Evolutionary conservation across 2,113 vertebrate genomes (phyloP), one percentile per base, ranked within the genome.

Genomic region (Cryptomyrus ogoouensis): DNA sequence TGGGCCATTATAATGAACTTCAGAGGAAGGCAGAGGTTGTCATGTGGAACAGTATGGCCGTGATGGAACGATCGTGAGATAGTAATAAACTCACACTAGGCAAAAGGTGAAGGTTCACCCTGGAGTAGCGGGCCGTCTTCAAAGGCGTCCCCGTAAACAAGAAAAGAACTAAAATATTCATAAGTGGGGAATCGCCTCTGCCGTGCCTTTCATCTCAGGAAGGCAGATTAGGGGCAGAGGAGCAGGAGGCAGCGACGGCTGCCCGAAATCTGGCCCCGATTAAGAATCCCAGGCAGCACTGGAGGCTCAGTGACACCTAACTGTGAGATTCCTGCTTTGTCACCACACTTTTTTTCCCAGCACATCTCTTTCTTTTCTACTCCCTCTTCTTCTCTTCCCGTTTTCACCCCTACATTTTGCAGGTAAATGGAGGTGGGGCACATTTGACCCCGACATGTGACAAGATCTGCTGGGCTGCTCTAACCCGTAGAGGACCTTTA

Each of bases 91-190:
- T 0, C 44, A 88, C 70, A 89, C 53, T 74, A 77, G 35, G 88
- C 31, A 77, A 24, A 87, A n/a, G 86, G 90, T 90, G 89, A 84
- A 42, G 89, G 50, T 46, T 42, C 89, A 13, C 52, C 50, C 52
- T 24, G n/a, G 90, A 93, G 47, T 91, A 86, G 47, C 52, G 31
- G 91, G 39, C 88, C 39, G 0, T 90, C 91, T 90, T 92, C 88
- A 91, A 92, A 93, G 91, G 44, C 89, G 85, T 74, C n/a, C 17
- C 89, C 42, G 88, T 93, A 90, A 91, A 93, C 92, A 92, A 91
- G 89, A 91, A 91, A 2, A 49, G 84, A 90, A 90, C 70, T 92
- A 93, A 93, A 93, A 93, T 93, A 94, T 94, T 95, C 93, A 95
- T 91, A 91, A 91, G 89, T 39, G 47, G 86, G 83, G 56, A 83